These are phyloP conservation scores for Plemyria rubiginata DNA, from an alignment of 2,888 invertebrate species.

Conservation along the genomic window DNA sequence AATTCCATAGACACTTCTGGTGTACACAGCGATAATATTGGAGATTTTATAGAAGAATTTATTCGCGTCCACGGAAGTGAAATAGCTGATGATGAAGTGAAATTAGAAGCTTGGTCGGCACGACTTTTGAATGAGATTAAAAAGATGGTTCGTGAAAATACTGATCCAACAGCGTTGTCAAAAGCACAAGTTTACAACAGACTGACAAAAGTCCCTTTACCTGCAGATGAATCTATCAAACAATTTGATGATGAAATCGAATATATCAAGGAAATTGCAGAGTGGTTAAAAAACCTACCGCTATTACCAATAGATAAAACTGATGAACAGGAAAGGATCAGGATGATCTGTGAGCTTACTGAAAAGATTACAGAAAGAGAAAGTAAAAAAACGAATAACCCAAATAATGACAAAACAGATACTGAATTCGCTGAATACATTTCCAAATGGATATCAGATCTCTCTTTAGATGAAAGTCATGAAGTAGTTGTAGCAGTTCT, in stretches of 20 bases:
- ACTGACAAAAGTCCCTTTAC: constrained; percentile 46
- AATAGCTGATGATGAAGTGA: constrained; percentile 58
- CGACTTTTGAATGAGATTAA: constrained; percentile 58
- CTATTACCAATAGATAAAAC: constrained; percentile 47
- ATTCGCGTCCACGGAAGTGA: constrained; percentile 53
- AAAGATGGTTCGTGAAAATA: constrained; percentile 47
- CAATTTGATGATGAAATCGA: constrained; percentile 53
- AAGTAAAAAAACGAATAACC: constrained; percentile 34
- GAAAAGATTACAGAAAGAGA: constrained; percentile 53
- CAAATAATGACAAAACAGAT: constrained; percentile 41
- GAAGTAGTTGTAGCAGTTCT: constrained; percentile 50
- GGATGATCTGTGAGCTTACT: constrained; percentile 58
- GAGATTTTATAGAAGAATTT: constrained; percentile 59
- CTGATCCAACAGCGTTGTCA: constrained; percentile 41
- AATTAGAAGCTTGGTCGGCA: constrained; percentile 59
- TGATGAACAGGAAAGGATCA: constrained; percentile 44
- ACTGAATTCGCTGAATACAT: constrained; percentile 51
- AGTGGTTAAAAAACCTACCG: constrained; percentile 66
- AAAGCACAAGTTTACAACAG: constrained; percentile 52
- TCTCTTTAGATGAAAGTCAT: constrained; percentile 54
- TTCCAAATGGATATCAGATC: constrained; percentile 53
- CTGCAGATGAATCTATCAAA: constrained; percentile 49
- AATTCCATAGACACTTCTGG: constrained; percentile 34
- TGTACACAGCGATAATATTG: constrained; percentile 50
- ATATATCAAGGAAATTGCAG: constrained; percentile 62